Base-by-base conservation (phyloP, 2,888 invertebrate genomes). In the Lochmaea crataegi region DNA sequence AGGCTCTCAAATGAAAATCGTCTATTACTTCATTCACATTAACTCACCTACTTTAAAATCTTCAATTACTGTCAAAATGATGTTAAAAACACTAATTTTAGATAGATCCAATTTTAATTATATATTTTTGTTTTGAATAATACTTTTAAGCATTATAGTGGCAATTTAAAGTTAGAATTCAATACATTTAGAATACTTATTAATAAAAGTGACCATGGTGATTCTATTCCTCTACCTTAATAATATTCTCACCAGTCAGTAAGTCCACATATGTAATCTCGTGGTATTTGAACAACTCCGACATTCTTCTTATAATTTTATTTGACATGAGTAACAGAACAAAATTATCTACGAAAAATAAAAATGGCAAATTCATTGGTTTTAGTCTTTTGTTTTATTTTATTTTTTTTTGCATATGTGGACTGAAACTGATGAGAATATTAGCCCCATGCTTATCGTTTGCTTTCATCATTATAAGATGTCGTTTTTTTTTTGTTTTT, bases 361-460 rank as follows among this genome's bases (percentile, higher is more conserved):
- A n/a, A 32, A 12, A 65, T 51, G 60, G 53, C 67, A 57, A 56
- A 9, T 61, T 56, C 53, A 38, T 57, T 70, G 48, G 51, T 63
- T 75, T 71, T 66, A 61, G 60, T 71, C 41, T 72, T 73, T 68
- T 53, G 57, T 16, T 74, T 63, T 65, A n/a, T 61, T 71, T 71
- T 68, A 75, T 71, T 76, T 80, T 72, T 76, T 73, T 73, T 74
- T 74, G 76, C 79, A 80, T 80, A 82, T 81, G 80, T 81, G 80
- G 79, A 79, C 79, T 68, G 70, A 72, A 75, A 78, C 80, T 80
- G 80, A 78, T 78, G 80, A 80, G 82, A 80, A 82, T 80, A 80
- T 81, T 81, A 80, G 66, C 70, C 56, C 69, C 58, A 66, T 73
- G 70, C 70, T 70, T 70, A 70, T 64, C 64, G 64, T 64, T 67